Conservation (phyloP, 2,797 vertebrate species). For the Amazona finschi region DNA sequence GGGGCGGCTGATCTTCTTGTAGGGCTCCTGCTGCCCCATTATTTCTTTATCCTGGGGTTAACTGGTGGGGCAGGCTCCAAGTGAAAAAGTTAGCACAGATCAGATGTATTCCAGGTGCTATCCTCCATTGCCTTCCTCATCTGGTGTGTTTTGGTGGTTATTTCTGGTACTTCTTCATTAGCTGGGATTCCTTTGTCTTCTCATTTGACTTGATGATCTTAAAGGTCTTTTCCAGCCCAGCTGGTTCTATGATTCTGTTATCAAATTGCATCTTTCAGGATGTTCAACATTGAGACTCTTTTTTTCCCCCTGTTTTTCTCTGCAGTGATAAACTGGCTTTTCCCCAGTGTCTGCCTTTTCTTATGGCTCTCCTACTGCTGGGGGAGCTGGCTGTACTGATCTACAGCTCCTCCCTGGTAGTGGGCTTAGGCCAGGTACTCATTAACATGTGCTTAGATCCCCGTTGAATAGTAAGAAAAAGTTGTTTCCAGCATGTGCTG, state of each 20-base stretch:
- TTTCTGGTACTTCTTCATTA: background rate
- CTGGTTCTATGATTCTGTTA: background rate
- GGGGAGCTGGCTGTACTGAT: background rate
- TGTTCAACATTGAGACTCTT: background rate
- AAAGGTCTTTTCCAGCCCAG: background rate
- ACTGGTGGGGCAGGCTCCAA: background rate
- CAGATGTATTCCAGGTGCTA: background rate
- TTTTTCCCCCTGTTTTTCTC: background rate
- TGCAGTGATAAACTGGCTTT: background rate
- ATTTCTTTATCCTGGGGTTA: background rate
- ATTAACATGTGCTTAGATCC: background rate
- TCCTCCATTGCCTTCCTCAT: background rate
- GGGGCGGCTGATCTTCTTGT: background rate
- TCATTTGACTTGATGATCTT: background rate
- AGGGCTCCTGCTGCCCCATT: background rate
- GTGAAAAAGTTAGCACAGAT: background rate
- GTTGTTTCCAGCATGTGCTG: background rate
- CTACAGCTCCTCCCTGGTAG: background rate
- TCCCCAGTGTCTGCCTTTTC: background rate
- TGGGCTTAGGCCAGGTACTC: rapidly evolving
- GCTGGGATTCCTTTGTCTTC: background rate
- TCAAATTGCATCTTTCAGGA: background rate
- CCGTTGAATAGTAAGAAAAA: background rate
- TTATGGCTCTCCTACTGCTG: rapidly evolving
- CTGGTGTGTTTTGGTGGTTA: background rate